Conservation (phyloP, 2,113 vertebrate species). For the Gasterosteus aculeatus region DNA sequence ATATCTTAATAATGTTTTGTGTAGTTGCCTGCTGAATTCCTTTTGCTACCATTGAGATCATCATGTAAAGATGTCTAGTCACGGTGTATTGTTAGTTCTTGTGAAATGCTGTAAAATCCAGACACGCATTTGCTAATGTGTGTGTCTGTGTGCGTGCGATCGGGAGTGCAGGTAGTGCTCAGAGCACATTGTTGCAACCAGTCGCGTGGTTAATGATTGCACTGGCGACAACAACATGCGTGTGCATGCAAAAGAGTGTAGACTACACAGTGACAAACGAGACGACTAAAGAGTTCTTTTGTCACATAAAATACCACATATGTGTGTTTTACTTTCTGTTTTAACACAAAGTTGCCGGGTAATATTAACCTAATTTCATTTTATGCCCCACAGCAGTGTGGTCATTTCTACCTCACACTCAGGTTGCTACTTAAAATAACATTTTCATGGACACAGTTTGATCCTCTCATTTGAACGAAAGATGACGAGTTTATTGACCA, state of each 20-base stretch:
- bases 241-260: too few relatives aligned
- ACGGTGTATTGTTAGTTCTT: background rate
- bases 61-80: background rate
- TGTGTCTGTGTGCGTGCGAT: conserved; percentile 5
- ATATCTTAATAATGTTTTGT: background rate
- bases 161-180: conserved; percentile 84
- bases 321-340: background rate
- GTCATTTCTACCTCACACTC: background rate
- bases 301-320: background rate
- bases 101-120: background rate
- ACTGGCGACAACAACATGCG: conserved; percentile 88
- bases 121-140: background rate
- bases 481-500: conserved; percentile 48
- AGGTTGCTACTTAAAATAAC: background rate
- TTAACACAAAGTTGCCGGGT: background rate
- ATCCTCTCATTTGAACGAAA: conserved; percentile 15
- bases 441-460: conserved; percentile 24
- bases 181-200: conserved; percentile 91
- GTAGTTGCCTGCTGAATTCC: background rate
- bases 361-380: background rate
- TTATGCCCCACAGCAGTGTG: background rate
- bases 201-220: conserved; percentile 92
- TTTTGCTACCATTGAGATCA: background rate
- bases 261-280: background rate
- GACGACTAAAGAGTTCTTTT: background rate